phyloP scores from a whole-genome alignment of 1,140 invertebrate genomes.

The Drosophila serrata region DNA sequence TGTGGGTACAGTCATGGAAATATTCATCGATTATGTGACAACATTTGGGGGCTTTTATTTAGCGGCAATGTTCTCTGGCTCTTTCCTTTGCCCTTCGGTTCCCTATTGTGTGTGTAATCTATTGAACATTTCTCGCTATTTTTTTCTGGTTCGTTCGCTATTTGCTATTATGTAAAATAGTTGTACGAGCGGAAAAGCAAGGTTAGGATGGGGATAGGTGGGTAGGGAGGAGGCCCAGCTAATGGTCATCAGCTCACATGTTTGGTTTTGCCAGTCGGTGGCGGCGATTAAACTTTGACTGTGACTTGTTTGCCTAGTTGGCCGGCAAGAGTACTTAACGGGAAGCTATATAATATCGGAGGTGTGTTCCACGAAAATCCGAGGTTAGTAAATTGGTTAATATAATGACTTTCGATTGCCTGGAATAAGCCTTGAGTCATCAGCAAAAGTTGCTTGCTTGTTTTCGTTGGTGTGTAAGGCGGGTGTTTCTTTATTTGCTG shows the following conservation, averaged over 20 bases:
- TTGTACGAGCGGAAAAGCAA: neutral
- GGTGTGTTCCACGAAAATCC: constrained; percentile 17
- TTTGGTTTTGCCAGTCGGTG: constrained; percentile 24
- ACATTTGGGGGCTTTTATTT: constrained; percentile 55
- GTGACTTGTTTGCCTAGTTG: constrained; percentile 46
- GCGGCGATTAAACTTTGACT: constrained; percentile 42
- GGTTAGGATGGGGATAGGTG: neutral
- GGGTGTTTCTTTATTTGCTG: constrained; percentile 28
- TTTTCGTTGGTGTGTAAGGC: constrained; percentile 6
- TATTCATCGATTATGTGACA: constrained; percentile 70
- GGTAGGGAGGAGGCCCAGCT: constrained; percentile 19
- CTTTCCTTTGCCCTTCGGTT: constrained; percentile 28
- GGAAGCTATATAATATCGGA: constrained; percentile 18
- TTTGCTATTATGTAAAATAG: constrained; percentile 47
- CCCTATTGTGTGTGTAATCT: constrained; percentile 41
- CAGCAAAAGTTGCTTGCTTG: constrained; percentile 4
- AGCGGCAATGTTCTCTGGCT: constrained; percentile 49
- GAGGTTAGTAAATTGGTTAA: constrained; percentile 14
- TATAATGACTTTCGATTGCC: constrained; percentile 15
- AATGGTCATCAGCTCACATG: constrained; percentile 38
- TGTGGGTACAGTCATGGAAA: constrained; percentile 35
- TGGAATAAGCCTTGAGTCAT: constrained; percentile 27
- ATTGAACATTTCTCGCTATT: constrained; percentile 37
- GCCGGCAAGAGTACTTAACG: constrained; percentile 32
- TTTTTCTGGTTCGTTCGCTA: constrained; percentile 1